phyloP scores from a whole-genome alignment of 1,140 invertebrate genomes.

The Caenorhabditis brenneri region DNA sequence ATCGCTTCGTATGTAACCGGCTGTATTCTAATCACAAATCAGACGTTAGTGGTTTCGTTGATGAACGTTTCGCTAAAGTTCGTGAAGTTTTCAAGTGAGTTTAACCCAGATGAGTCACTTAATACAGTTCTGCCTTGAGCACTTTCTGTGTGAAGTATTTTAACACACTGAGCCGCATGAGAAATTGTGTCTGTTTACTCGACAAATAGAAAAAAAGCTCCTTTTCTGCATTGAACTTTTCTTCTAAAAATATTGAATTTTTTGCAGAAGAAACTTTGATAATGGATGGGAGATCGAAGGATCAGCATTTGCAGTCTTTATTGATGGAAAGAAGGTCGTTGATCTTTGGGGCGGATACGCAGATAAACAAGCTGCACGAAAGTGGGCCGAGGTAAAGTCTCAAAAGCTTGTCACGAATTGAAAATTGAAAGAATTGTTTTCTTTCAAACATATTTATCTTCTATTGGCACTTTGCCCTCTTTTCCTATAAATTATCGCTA shows the following conservation, averaged over 20 bases:
- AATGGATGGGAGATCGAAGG: conserved; percentile 66
- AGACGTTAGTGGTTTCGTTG: conserved; percentile 44
- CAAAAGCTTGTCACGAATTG: too few relatives aligned
- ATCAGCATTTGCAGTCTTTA: conserved; percentile 70
- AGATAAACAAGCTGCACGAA: conserved; percentile 59
- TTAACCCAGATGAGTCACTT: neutral
- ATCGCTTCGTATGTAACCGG: neutral
- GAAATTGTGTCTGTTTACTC: neutral
- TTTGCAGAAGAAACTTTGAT: conserved; percentile 61
- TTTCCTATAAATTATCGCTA: conserved; percentile 15
- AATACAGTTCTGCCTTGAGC: neutral
- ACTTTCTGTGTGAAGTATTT: neutral
- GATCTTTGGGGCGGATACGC: conserved; percentile 72
- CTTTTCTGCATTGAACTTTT: too few relatives aligned
- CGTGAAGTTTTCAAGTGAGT: conserved; percentile 51
- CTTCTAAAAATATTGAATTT: too few relatives aligned
- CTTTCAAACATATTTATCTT: neutral
- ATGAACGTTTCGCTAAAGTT: conserved; percentile 48
- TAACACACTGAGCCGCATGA: neutral
- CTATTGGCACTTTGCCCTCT: neutral
- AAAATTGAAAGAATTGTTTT: neutral
- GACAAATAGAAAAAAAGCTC: neutral
- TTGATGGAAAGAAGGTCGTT: conserved; percentile 64
- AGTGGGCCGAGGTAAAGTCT: conserved; percentile 57
- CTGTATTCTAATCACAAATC: conserved; percentile 40